These are phyloP conservation scores for Hirtodrosophila histrioides DNA, from an alignment of 2,888 invertebrate genomes.

Conservation along the genomic window DNA sequence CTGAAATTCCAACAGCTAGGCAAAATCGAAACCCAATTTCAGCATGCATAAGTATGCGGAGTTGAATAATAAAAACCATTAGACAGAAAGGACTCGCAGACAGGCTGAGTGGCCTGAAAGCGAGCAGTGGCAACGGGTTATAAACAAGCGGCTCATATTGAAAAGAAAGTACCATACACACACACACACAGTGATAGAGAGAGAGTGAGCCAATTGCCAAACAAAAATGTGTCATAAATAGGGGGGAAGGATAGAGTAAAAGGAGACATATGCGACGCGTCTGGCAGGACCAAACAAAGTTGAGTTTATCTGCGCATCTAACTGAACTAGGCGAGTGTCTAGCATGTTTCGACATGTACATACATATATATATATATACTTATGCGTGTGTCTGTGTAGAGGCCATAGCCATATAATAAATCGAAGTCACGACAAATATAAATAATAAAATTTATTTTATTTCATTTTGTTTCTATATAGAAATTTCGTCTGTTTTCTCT, in stretches of 20 bases:
- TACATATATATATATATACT: slow-evolving; percentile 10
- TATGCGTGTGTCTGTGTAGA: slow-evolving; percentile 31
- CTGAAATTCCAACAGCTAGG: slow-evolving; percentile 8
- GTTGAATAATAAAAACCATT: slow-evolving; percentile 37
- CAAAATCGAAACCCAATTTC: slow-evolving; percentile 22
- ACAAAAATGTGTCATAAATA: slow-evolving; percentile 50
- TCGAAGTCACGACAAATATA: slow-evolving; percentile 78
- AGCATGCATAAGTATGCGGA: neutral
- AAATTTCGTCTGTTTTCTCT: slow-evolving; percentile 22
- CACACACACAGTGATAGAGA: slow-evolving; percentile 2
- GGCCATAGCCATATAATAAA: slow-evolving; percentile 64
- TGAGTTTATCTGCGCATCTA: slow-evolving; percentile 58
- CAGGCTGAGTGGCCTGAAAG: too few species aligned
- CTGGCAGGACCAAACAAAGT: slow-evolving; percentile 39
- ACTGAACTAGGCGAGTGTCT: slow-evolving; percentile 46
- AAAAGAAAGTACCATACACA: slow-evolving; percentile 52
- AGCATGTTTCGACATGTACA: slow-evolving; percentile 11
- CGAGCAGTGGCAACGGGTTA: slow-evolving; percentile 52
- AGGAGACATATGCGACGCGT: slow-evolving; percentile 63
- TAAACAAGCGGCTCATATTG: slow-evolving; percentile 58
- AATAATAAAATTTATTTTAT: slow-evolving; percentile 77
- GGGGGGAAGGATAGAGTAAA: slow-evolving; percentile 9
- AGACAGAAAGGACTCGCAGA: slow-evolving; percentile 20
- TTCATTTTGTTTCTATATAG: slow-evolving; percentile 67
- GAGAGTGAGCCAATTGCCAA: neutral